These are phyloP conservation scores for Aproaerema taeniolella DNA, from an alignment of 2,888 invertebrate genomes.

Conservation along the genomic window DNA sequence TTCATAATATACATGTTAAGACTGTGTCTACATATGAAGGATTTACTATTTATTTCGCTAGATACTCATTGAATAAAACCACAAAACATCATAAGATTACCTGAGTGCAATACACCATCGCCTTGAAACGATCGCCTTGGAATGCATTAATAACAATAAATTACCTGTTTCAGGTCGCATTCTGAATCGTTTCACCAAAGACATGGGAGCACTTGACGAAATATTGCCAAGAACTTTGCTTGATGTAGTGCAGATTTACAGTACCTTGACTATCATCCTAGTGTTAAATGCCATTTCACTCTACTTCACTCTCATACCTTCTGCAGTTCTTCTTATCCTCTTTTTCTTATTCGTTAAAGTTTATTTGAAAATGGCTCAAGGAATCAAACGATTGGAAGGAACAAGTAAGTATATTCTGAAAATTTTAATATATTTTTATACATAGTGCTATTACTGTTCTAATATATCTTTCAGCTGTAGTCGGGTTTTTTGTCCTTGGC, in stretches of 20 bases:
- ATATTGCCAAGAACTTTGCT: slow-evolving; percentile 82
- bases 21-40: no score
- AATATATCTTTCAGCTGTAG: no score
- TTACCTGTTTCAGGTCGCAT: slow-evolving; percentile 81
- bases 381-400: slow-evolving; percentile 84
- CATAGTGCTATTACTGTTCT: neutral
- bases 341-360: slow-evolving; percentile 81
- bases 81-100: no score
- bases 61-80: no score
- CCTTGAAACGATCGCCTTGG: no score
- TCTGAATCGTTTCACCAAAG: slow-evolving; percentile 88
- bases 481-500: no score
- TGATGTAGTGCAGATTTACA: slow-evolving; percentile 79
- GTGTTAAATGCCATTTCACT: slow-evolving; percentile 60
- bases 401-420: slow-evolving; percentile 75
- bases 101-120: no score
- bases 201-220: slow-evolving; percentile 89
- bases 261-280: slow-evolving; percentile 73
- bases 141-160: no score
- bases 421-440: neutral
- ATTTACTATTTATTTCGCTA: no score
- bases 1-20: no score
- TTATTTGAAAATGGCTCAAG: slow-evolving; percentile 85
- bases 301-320: slow-evolving; percentile 62
- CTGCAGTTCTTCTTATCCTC: slow-evolving; percentile 55